Conservation (phyloP, 2,888 invertebrate species). For the Serrognathus titanus region DNA sequence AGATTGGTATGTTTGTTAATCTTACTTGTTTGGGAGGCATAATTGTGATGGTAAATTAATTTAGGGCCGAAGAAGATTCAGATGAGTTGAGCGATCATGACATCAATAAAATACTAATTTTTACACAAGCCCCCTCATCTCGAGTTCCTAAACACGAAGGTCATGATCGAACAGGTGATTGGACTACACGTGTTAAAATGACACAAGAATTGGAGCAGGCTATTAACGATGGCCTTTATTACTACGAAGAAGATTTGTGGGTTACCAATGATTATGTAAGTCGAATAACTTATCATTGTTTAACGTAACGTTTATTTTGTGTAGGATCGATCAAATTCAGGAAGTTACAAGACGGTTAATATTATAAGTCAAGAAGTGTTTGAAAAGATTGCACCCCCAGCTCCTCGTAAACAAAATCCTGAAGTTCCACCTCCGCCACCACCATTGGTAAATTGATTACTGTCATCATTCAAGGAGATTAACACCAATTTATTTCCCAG, state of each 20-base stretch:
- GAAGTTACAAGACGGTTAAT: slow-evolving; percentile 80
- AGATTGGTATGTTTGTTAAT: slow-evolving; percentile 56
- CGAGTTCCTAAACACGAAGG: slow-evolving; percentile 79
- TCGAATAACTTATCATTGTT: slow-evolving; percentile 5
- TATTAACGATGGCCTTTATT: slow-evolving; percentile 94
- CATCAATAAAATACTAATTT: slow-evolving; percentile 90
- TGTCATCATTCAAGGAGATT: neutral
- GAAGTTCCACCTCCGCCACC: slow-evolving; percentile 83
- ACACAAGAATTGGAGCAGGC: slow-evolving; percentile 91
- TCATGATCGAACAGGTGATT: slow-evolving; percentile 87
- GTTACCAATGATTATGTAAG: slow-evolving; percentile 57
- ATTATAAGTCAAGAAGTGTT: slow-evolving; percentile 86
- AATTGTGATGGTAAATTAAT: slow-evolving; percentile 11
- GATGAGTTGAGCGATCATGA: slow-evolving; percentile 93
- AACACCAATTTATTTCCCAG: neutral
- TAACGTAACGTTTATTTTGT: slow-evolving; percentile 6
- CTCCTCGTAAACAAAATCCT: slow-evolving; percentile 65
- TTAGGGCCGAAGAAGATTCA: slow-evolving; percentile 75
- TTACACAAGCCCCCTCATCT: slow-evolving; percentile 66
- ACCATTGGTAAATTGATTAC: slow-evolving; percentile 41
- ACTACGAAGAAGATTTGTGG: slow-evolving; percentile 96
- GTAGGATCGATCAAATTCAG: slow-evolving; percentile 51
- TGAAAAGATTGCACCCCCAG: slow-evolving; percentile 69
- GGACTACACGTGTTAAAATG: slow-evolving; percentile 87
- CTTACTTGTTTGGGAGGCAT: neutral